Base-by-base conservation (phyloP, 2,113 vertebrate species). In the Malurus alboscapulatus region DNA sequence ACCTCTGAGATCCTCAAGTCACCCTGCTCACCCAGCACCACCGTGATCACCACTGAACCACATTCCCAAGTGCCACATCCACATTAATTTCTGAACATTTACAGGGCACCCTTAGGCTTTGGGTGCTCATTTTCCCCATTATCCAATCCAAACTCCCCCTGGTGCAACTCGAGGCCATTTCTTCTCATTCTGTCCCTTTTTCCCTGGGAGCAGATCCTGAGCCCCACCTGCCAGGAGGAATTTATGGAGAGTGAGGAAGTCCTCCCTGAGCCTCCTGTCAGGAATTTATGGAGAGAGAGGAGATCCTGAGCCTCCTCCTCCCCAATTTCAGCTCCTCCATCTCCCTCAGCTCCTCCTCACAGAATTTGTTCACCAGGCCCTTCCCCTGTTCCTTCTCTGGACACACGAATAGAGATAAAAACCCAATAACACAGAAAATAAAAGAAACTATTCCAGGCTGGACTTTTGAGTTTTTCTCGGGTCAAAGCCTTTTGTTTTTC, bases 401-500 rank as follows among this genome's bases (percentile, higher is more conserved):
- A 62, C n/a, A 54, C 6, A 17, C 2, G 0, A 68, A 68, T 44
- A 48, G 44, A 90, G 16, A 44, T 14, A 59, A 85, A 62, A 66
- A 92, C 32, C 21, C 30, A 44, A 10, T 25, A 66, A 26, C 18
- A 47, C 0, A 40, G 21, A 71, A 81, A 63, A 84, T 18, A 45
- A 68, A 91, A 73, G 20, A 93, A 93, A 40, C 53, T 17, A 47
- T 80, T 87, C 45, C 58, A 71, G 32, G 62, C 38, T 25, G 75
- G 45, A 18, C 18, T 34, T 34, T 93, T 6, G 55, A 92, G 57
- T 22, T 90, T 77, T 47, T 40, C 44, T 57, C 61, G 13, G 13
- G 69, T 73, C 42, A 88, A 92, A 92, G 44, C 44, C 82, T 82
- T 88, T 84, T 32, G 50, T 7, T 66, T 86, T 76, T 48, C 59